phyloP scores from a whole-genome alignment of 2,888 invertebrate genomes.

The Metopia argyrocephala region DNA sequence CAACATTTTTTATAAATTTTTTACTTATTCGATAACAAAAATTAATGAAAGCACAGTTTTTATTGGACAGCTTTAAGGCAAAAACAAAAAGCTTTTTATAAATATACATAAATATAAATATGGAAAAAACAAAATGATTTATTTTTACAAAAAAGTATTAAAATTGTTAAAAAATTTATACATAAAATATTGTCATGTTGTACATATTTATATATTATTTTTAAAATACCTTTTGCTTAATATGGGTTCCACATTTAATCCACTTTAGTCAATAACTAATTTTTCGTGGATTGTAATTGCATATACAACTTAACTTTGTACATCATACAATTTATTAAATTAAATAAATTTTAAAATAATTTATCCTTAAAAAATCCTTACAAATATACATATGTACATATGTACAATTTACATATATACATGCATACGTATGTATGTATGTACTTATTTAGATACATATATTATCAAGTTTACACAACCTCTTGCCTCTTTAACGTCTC shows the following conservation, averaged over 20 bases:
- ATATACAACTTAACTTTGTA: too few relatives aligned
- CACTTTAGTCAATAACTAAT: not conserved
- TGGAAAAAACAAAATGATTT: not conserved
- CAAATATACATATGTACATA: not conserved
- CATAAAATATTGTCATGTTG: not conserved
- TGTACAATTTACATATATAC: not conserved
- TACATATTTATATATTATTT: not conserved
- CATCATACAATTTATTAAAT: too few relatives aligned
- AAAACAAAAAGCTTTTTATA: not conserved
- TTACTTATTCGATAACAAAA: too few relatives aligned
- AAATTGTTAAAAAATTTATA: not conserved
- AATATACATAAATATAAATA: not conserved
- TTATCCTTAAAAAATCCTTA: too few relatives aligned
- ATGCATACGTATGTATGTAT: not conserved
- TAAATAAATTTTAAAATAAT: too few relatives aligned
- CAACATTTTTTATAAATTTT: not conserved
- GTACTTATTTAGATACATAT: too few relatives aligned
- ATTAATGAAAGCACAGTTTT: not conserved
- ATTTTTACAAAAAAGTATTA: not conserved
- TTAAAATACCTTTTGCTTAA: not conserved
- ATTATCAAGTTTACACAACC: not conserved
- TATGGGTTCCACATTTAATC: conserved; percentile 3
- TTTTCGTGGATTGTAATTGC: not conserved
- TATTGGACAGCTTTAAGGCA: not conserved
- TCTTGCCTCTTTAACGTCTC: not conserved